phyloP scores from a whole-genome alignment of 2,797 vertebrate genomes.

The Hydrolagus colliei region DNA sequence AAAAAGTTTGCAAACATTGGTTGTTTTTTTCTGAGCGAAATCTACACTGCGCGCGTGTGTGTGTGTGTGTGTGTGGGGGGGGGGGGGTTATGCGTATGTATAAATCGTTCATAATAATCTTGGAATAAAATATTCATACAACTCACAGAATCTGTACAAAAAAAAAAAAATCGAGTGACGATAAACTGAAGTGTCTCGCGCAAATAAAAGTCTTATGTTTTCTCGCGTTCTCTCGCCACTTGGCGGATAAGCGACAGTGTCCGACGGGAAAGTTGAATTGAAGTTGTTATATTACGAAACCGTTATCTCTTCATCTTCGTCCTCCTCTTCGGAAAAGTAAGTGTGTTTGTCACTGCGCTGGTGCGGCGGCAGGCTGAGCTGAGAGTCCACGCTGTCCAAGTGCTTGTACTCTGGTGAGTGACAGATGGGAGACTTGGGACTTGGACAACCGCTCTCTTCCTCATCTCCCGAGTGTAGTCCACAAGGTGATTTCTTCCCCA shows the following conservation, averaged over 20 bases:
- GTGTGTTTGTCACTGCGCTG: constrained; percentile 76
- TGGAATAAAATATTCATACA: constrained; percentile 94
- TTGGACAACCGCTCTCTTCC: background rate
- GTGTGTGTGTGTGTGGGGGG: too few relatives aligned
- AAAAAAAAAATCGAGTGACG: constrained; percentile 66
- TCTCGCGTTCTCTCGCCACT: background rate
- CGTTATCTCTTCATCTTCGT: constrained; percentile 75
- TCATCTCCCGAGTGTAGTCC: constrained; percentile 37
- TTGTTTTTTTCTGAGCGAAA: constrained; percentile 51
- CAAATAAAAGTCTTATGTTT: background rate
- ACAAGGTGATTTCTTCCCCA: constrained; percentile 77
- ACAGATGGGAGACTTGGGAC: constrained; percentile 44
- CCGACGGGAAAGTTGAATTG: background rate
- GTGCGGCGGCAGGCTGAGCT: constrained; percentile 67
- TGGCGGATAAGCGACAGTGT: background rate
- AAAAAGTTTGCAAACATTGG: constrained; percentile 29
- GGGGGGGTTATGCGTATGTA: constrained; percentile 37
- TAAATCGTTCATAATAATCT: constrained; percentile 64
- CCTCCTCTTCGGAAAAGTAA: constrained; percentile 85
- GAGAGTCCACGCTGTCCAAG: constrained; percentile 55
- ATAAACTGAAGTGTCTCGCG: constrained; percentile 54
- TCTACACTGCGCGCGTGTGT: constrained; percentile 36
- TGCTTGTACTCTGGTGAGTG: constrained; percentile 51
- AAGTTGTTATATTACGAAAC: constrained; percentile 67
- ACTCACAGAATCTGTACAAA: constrained; percentile 73